Evolutionary conservation across 2,113 vertebrate species (phyloP), one percentile per base, ranked within the genome.

Genomic region (Podiceps cristatus): DNA sequence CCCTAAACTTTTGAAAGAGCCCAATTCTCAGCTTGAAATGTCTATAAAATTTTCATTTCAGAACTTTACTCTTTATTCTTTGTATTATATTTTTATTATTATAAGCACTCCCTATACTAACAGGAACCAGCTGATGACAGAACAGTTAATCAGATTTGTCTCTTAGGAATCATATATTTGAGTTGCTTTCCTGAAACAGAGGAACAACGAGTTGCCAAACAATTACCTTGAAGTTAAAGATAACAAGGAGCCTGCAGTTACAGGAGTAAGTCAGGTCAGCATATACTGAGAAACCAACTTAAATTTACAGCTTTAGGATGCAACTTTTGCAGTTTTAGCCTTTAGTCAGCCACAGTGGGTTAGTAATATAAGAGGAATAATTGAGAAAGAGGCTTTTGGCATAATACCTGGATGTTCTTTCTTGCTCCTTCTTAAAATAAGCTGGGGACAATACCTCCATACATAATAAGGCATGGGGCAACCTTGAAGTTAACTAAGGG

Each of bases 341-440:
- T 75, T 96, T 95, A 89, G 52, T 93, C 47, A 29, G 44, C 86
- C 58, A 85, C 86, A 90, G 40, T 93, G 92, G 77, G 88, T 91
- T 93, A 88, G 84, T 87, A 87, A 91, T 90, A 55, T 50, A 93
- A 80, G 89, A 93, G 53, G 88, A 90, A 83, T 95, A 87, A 91
- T 73, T 63, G 73, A 86, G n/a, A 96, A 91, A 96, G 97, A 97
- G 88, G 73, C 92, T 95, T 98, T 96, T 87, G 29, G 13, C 45
- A 49, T 93, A 92, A 84, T 96, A 93, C 82, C 90, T 93, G 79
- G 80, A 83, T 97, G 55, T 90, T 93, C 93, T 95, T 97, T 82
- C 63, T 82, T 92, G 58, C 59, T 95, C 58, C 82, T 60, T 83
- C 86, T 95, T 96, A 95, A 73, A 94, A 95, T 88, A 95, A 82